Evolutionary conservation across 1,140 invertebrate species (phyloP), one percentile per base, ranked within the genome.

Genomic region (Onthophagus taurus): DNA sequence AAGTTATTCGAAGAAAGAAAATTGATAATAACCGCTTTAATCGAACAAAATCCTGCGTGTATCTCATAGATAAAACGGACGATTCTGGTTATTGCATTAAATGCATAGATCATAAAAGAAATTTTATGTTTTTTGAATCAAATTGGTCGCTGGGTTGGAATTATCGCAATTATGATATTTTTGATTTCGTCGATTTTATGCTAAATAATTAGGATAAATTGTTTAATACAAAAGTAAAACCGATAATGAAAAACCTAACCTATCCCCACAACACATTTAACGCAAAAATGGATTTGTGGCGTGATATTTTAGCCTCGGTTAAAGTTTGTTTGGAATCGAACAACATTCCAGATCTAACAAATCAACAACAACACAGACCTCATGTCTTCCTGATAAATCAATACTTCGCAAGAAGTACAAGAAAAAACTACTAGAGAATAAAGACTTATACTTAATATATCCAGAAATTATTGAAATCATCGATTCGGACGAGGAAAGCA

Each of bases 221-320:
- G n/a, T 26, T 26, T 26, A 26, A 26, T 26, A 26, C n/a, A 26
- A 26, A 26, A n/a, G 23, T 26, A 26, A 26, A 26, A 26, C 23
- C 23, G n/a, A 26, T 26, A 26, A 26, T 26, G 23, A 26, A 26
- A 26, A 26, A 26, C 23, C n/a, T 26, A 26, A 26, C 23, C 23
- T 7, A 26, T 26, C 23, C 23, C 6, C 23, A 26, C 23, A 26
- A 26, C n/a, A 26, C 6, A 7, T 26, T 26, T 7, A n/a, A 26
- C n/a, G 6, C n/a, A n/a, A 26, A 26, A n/a, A 26, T 26, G 23
- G 23, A 26, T 7, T n/a, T 26, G 6, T 26, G 23, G 23, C 6
- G n/a, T 26, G 6, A 26, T 6, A n/a, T 26, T 6, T 26, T 26
- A n/a, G 6, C 6, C 6, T 26, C 6, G 6, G 23, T 26, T n/a